These are phyloP conservation scores for Drosophila pruinosa DNA, from an alignment of 1,140 invertebrate species.

Conservation along the genomic window DNA sequence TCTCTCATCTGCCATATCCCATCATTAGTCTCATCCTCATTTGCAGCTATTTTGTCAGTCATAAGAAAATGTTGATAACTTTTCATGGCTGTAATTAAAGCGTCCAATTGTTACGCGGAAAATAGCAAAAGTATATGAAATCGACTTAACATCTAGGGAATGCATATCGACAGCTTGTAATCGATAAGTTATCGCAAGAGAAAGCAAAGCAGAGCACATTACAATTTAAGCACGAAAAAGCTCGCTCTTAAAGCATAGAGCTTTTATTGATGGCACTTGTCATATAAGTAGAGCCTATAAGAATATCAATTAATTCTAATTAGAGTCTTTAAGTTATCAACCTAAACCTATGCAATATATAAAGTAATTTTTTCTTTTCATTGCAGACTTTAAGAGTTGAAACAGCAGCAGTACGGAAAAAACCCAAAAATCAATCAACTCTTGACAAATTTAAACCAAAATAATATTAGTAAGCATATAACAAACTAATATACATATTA, in stretches of 20 bases:
- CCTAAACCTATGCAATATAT: too few relatives aligned
- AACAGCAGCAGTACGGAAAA: slow-evolving; percentile 19
- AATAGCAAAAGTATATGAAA: too few relatives aligned
- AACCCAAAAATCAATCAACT: slow-evolving; percentile 25
- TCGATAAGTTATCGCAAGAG: too few relatives aligned
- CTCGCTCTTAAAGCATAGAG: too few relatives aligned
- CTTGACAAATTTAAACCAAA: slow-evolving; percentile 43
- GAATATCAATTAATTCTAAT: too few relatives aligned
- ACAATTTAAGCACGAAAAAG: too few relatives aligned
- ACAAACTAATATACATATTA: slow-evolving; percentile 26
- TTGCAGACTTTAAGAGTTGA: slow-evolving; percentile 55
- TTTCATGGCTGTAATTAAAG: slow-evolving; percentile 14
- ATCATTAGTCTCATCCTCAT: slow-evolving; percentile 9
- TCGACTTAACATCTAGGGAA: too few relatives aligned
- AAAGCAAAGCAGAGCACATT: too few relatives aligned
- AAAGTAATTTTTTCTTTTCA: not conserved
- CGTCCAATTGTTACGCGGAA: slow-evolving; percentile 11
- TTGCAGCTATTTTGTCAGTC: slow-evolving; percentile 5
- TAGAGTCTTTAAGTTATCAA: too few relatives aligned
- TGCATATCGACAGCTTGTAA: too few relatives aligned
- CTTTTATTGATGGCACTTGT: too few relatives aligned
- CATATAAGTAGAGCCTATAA: too few relatives aligned
- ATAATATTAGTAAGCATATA: slow-evolving; percentile 30
- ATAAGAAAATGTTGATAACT: slow-evolving; percentile 1
- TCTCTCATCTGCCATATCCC: slow-evolving; percentile 1